Evolutionary conservation across 2,797 vertebrate genomes (phyloP).

Genomic region (Pangasius mekongensis): DNA sequence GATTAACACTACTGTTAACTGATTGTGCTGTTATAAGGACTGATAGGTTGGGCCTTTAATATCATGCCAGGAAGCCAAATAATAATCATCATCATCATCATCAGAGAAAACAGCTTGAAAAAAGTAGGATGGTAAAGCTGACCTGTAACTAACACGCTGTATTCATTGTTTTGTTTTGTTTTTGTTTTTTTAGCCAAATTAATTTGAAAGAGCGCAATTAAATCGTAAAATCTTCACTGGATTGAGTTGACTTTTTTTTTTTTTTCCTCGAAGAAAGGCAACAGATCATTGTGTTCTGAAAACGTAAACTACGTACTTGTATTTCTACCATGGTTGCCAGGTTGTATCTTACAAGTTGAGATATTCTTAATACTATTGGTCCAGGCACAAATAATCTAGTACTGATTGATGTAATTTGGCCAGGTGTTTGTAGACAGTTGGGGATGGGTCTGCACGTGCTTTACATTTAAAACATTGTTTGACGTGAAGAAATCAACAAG

Average conservation of each 20-base stretch:
- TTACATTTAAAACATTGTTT: neutral
- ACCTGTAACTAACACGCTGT: neutral
- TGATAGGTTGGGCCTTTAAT: neutral
- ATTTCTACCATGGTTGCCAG: neutral
- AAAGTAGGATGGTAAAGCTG: neutral
- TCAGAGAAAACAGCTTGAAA: neutral
- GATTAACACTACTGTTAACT: neutral
- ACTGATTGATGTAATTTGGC: neutral
- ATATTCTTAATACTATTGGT: neutral
- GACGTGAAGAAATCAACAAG: neutral
- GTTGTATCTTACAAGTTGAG: neutral
- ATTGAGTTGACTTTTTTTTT: neutral
- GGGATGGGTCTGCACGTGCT: neutral
- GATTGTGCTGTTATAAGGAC: neutral
- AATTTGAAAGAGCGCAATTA: neutral
- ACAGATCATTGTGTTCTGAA: neutral
- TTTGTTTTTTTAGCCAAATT: neutral
- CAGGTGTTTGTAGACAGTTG: neutral
- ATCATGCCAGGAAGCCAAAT: neutral
- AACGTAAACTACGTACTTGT: neutral
- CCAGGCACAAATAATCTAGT: neutral
- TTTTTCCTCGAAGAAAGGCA: neutral
- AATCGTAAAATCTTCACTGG: neutral
- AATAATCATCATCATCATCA: neutral
- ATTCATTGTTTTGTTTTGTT: too few species aligned